Base-by-base conservation (phyloP, 2,888 invertebrate species). In the Pyrochroa serraticornis region DNA sequence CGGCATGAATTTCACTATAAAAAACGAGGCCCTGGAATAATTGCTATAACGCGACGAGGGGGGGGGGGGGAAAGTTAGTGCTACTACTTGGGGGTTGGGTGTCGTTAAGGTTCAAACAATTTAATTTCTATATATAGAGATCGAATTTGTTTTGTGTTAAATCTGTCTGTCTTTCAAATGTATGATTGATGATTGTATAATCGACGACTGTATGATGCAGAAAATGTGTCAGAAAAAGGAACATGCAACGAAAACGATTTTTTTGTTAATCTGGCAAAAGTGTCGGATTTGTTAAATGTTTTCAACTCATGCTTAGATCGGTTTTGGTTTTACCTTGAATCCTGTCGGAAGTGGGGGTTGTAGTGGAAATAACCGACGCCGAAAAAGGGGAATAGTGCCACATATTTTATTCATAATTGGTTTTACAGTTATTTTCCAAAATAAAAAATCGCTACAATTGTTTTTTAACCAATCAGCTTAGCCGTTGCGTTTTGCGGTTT, bases 1-100 rank as follows among this genome's bases (percentile, higher is more conserved):
- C 48, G 73, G 73, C 73, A 73, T 73, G 61, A 73, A 73, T 68
- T 68, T 73, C 73, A 73, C 73, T 73, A 64, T 14, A 62, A 66
- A 53, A 58, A 47, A 33, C 30, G 8, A 42, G 22, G 22, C 22
- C 22, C 22, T 22, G 22, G 22, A 57, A 48, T 54, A 39, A 47
- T 12, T 34, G 10, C 10, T 41, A 47, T 31, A 2, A 10, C 32
- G 9, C 42, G 38, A 10, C 9, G 7, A 6, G 30, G 35, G 32
- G 44, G 48, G 41, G 45, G 36, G n/a, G n/a, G n/a, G n/a, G n/a
- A n/a, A n/a, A n/a, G n/a, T n/a, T n/a, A n/a, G 38, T n/a, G 9
- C 36, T 10, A 52, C 32, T 14, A 45, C 14, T 31, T 47, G 42
- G 7, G 38, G 22, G 45, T 7, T 42, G 47, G 50, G 47, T 30